Evolutionary conservation across 2,113 vertebrate genomes (phyloP).

Genomic region (Brevimyrus niger): DNA sequence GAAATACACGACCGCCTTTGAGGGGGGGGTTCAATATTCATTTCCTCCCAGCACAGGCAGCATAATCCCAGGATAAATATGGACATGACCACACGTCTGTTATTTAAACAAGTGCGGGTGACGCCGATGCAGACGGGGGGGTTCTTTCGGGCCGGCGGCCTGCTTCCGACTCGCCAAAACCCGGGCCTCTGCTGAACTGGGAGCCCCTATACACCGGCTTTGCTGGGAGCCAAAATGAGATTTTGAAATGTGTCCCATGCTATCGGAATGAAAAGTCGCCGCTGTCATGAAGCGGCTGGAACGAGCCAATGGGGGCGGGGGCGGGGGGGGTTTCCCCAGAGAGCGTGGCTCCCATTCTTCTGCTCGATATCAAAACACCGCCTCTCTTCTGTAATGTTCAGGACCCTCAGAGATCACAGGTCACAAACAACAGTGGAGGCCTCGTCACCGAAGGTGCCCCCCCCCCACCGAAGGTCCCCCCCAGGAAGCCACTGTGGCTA

Average conservation of each 20-base stretch:
- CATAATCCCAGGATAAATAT: neutral
- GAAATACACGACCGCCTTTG: neutral
- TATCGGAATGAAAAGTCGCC: neutral
- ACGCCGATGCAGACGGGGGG: neutral
- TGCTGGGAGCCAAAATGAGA: neutral
- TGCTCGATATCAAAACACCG: neutral
- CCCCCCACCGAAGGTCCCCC: conserved; percentile 5
- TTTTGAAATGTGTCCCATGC: neutral
- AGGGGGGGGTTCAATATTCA: neutral
- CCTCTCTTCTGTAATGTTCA: neutral
- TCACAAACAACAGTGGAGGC: conserved; percentile 32
- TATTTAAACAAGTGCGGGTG: conserved; percentile 32
- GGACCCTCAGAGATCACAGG: conserved; percentile 35
- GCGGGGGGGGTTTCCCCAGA: neutral
- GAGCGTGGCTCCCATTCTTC: neutral
- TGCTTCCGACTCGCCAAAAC: neutral
- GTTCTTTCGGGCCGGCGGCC: neutral
- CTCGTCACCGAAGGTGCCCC: conserved; percentile 14
- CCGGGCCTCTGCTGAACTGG: neutral
- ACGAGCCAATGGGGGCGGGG: neutral
- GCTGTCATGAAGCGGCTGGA: conserved; percentile 12
- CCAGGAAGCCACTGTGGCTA: conserved; percentile 26
- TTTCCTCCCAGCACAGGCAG: neutral
- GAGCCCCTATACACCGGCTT: neutral
- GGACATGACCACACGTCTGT: neutral